Evolutionary conservation across 2,888 invertebrate genomes (phyloP).

Genomic region (Mythimna lalbum): DNA sequence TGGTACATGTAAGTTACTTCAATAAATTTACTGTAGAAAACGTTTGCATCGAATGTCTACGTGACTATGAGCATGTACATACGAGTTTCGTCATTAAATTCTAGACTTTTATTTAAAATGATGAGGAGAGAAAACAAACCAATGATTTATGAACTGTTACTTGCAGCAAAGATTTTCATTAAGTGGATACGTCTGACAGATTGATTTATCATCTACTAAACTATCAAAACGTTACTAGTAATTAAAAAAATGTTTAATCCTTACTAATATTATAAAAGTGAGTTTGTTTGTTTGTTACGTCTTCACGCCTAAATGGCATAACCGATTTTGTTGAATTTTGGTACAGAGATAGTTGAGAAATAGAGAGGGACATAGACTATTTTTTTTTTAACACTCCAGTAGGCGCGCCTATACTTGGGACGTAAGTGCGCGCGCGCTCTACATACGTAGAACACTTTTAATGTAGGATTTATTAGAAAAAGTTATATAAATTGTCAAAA

Average conservation of each 20-base stretch:
- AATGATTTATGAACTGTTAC: slow-evolving; percentile 44
- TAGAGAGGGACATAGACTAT: too few species aligned
- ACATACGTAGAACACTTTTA: too few species aligned
- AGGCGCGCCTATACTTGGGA: too few species aligned
- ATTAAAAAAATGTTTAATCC: not conserved
- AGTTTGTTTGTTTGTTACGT: too few species aligned
- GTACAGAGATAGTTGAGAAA: too few species aligned
- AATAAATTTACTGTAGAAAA: slow-evolving; percentile 13
- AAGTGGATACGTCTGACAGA: slow-evolving; percentile 35
- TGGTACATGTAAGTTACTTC: not conserved
- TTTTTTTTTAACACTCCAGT: too few species aligned
- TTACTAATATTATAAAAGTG: too few species aligned
- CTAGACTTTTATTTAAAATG: slow-evolving; percentile 38
- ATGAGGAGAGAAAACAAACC: slow-evolving; percentile 25
- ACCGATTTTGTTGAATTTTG: too few species aligned
- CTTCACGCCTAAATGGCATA: too few species aligned
- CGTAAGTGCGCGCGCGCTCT: too few species aligned
- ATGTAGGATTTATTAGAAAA: too few species aligned
- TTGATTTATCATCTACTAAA: slow-evolving; percentile 35
- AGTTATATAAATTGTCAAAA: too few species aligned
- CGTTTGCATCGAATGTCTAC: slow-evolving; percentile 10
- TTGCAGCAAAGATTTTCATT: slow-evolving; percentile 12
- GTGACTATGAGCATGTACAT: slow-evolving; percentile 35
- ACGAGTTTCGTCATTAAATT: slow-evolving; percentile 12
- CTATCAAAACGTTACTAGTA: not conserved